Percentiles rank a stretch among this genome's conserved stretches.
phyloP scores from a whole-genome alignment of 2,113 vertebrate species.

The Dipodomys stephensi region DNA sequence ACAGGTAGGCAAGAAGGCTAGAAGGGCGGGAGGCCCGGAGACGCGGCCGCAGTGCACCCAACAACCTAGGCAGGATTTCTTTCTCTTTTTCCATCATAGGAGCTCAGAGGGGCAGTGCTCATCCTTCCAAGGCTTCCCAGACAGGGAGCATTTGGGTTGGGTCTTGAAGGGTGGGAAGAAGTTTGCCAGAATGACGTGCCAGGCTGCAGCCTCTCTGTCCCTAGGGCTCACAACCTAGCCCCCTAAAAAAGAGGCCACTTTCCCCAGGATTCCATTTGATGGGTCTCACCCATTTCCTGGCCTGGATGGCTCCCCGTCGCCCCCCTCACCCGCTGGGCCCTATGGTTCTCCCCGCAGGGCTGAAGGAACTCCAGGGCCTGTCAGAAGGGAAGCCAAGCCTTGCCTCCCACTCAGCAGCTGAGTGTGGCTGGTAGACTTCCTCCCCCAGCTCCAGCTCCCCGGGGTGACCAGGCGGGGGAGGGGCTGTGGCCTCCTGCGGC shows the following conservation, averaged over 20 bases:
- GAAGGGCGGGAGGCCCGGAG: too few relatives aligned
- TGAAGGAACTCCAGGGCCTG: not conserved
- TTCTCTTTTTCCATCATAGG: not conserved
- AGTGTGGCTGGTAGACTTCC: constrained; percentile 59
- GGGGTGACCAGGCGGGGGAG: constrained; percentile 22
- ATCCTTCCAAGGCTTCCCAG: not conserved
- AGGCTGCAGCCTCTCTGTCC: not conserved
- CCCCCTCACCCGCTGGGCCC: not conserved
- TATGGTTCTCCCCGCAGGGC: not conserved
- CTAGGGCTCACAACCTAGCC: not conserved
- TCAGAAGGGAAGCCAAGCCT: constrained; percentile 61
- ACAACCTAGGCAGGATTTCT: too few relatives aligned
- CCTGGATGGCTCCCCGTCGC: not conserved
- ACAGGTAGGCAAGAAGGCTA: too few relatives aligned
- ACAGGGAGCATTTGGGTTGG: not conserved
- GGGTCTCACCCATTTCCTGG: not conserved
- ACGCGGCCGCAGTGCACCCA: too few relatives aligned
- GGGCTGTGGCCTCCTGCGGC: not conserved
- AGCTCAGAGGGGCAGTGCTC: not conserved
- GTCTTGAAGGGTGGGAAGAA: constrained; percentile 22
- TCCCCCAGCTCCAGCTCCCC: constrained; percentile 54
- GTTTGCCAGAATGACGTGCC: not conserved
- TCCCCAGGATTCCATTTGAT: not conserved
- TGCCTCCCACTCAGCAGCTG: constrained; percentile 70
- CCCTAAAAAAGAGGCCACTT: not conserved